phyloP scores from a whole-genome alignment of 2,797 vertebrate species.

The Cyprinodon diabolis region DNA sequence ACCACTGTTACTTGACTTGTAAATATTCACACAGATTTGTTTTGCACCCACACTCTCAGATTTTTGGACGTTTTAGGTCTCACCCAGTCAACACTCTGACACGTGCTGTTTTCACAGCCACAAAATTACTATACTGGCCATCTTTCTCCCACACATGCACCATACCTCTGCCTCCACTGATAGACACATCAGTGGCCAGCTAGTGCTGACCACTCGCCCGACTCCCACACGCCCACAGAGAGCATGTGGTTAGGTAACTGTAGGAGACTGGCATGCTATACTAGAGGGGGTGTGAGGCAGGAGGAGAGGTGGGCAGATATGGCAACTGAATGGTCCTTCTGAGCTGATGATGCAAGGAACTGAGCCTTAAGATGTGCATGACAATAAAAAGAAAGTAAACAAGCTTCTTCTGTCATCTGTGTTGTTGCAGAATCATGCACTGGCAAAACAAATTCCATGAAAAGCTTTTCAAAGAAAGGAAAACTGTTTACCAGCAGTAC shows the following conservation, averaged over 20 bases:
- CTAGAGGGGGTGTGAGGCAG: conserved; percentile 69
- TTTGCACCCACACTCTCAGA: conserved; percentile 31
- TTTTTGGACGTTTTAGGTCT: conserved; percentile 41
- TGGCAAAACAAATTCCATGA: conserved; percentile 2
- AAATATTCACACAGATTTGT: conserved; percentile 25
- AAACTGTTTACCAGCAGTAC: conserved; percentile 30
- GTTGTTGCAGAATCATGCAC: background rate
- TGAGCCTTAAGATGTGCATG: background rate
- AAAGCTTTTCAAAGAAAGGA: conserved; percentile 31
- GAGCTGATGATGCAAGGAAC: conserved; percentile 22
- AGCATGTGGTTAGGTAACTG: conserved; percentile 75
- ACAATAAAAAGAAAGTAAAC: background rate
- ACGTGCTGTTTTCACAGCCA: conserved; percentile 63
- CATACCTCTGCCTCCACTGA: conserved; percentile 58
- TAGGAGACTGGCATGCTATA: conserved; percentile 67
- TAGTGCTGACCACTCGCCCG: conserved; percentile 76
- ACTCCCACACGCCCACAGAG: conserved; percentile 72
- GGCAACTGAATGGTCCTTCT: conserved; percentile 48
- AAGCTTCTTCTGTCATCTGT: background rate
- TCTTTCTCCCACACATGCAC: conserved; percentile 67
- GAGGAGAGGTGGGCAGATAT: conserved; percentile 68
- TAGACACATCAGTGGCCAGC: conserved; percentile 65
- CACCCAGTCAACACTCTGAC: conserved; percentile 57
- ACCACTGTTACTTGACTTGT: conserved; percentile 11
- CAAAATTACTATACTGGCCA: conserved; percentile 54